These are phyloP conservation scores for Astyanax mexicanus DNA, from an alignment of 2,797 vertebrate species.

Conservation along the genomic window DNA sequence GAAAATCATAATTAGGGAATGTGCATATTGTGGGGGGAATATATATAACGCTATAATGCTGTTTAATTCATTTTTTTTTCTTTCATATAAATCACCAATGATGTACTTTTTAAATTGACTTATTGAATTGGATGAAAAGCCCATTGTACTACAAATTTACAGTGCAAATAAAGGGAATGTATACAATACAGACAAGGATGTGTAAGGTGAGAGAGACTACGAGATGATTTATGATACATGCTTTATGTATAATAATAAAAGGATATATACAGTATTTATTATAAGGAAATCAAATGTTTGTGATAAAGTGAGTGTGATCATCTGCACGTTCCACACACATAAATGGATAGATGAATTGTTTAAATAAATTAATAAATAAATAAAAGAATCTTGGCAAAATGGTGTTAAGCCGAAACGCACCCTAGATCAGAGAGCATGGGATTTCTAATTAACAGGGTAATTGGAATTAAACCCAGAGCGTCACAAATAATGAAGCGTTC, in stretches of 20 bases:
- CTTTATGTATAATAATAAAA: no score
- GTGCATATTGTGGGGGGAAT: no score
- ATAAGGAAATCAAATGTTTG: conserved; percentile 26
- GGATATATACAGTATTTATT: no score
- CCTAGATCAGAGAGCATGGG: conserved; percentile 74
- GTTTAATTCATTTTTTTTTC: conserved; percentile 47
- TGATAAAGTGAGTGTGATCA: conserved; percentile 28
- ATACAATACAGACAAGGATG: conserved; percentile 19
- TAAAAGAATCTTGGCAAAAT: conserved; percentile 73
- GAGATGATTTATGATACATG: no score
- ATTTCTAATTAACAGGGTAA: conserved; percentile 76
- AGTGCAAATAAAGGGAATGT: conserved; percentile 50
- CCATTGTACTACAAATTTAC: conserved; percentile 38
- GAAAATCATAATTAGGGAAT: no score
- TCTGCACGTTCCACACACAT: conserved; percentile 3
- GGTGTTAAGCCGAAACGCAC: conserved; percentile 68
- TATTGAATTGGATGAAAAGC: conserved; percentile 51
- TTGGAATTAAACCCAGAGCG: conserved; percentile 76
- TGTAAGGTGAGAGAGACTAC: conserved; percentile 13
- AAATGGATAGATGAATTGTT: no score
- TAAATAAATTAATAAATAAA: conserved; percentile 66
- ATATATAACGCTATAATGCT: no score
- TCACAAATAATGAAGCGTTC: conserved; percentile 71
- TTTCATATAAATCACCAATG: conserved; percentile 54
- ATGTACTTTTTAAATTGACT: conserved; percentile 38